These are phyloP conservation scores for Herpetotheres cachinnans DNA, from an alignment of 2,113 vertebrate species.

Conservation along the genomic window DNA sequence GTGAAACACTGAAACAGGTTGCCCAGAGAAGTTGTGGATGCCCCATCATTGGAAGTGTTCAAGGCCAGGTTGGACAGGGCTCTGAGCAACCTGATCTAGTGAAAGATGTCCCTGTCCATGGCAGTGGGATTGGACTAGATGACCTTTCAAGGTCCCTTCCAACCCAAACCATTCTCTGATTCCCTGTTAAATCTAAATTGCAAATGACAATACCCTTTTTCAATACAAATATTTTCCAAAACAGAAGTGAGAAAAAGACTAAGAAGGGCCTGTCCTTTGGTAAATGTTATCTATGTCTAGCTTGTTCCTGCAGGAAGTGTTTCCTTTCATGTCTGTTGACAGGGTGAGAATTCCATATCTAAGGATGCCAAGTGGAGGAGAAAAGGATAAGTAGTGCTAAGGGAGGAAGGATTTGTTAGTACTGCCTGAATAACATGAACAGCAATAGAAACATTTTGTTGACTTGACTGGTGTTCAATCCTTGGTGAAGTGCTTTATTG, in stretches of 20 bases:
- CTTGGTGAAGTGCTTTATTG: background rate
- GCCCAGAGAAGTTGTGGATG: too few relatives aligned
- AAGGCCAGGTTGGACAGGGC: too few relatives aligned
- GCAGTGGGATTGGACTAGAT: background rate
- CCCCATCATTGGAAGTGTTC: too few relatives aligned
- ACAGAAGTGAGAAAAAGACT: background rate
- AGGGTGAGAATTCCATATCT: background rate
- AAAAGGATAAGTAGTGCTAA: background rate
- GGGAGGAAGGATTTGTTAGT: background rate
- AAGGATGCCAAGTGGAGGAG: background rate
- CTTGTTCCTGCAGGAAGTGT: background rate
- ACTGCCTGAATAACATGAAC: background rate
- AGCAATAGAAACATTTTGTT: background rate
- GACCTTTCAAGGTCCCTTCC: background rate
- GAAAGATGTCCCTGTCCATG: background rate
- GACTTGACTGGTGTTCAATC: background rate
- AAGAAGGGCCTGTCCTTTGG: background rate
- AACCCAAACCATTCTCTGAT: background rate
- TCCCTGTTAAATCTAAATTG: background rate
- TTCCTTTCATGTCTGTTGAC: background rate
- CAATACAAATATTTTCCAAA: background rate
- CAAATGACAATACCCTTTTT: background rate
- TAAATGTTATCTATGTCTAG: background rate
- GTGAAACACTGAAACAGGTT: too few relatives aligned
- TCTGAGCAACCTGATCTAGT: too few relatives aligned